These are phyloP conservation scores for Rhyacophila evoluta DNA, from an alignment of 2,888 invertebrate genomes.

Conservation along the genomic window DNA sequence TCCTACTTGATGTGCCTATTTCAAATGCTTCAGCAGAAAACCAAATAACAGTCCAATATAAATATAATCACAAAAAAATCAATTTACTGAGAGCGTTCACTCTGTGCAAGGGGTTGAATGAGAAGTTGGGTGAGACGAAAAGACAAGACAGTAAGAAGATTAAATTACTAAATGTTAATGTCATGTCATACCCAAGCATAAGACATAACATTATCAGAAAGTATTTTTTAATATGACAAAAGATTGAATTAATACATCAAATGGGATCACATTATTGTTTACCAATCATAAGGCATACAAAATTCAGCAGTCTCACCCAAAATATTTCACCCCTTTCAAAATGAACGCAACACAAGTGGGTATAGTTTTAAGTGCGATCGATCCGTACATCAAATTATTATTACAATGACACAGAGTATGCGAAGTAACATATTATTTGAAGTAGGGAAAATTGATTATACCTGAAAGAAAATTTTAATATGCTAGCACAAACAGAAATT, in stretches of 20 bases:
- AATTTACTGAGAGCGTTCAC: slow-evolving; percentile 53
- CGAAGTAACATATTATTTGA: too few species aligned
- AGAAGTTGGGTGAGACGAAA: slow-evolving; percentile 28
- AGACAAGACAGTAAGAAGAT: too few species aligned
- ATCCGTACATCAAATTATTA: not conserved
- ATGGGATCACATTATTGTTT: too few species aligned
- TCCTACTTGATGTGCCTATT: not conserved
- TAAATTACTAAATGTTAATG: too few species aligned
- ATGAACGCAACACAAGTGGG: not conserved
- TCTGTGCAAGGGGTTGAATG: slow-evolving; percentile 45
- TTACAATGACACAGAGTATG: too few species aligned
- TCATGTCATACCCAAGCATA: not conserved
- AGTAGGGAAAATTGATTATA: too few species aligned
- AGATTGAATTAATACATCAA: not conserved
- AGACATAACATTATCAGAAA: not conserved
- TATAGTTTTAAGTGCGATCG: not conserved
- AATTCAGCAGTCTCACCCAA: not conserved
- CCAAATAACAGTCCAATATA: not conserved
- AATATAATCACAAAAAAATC: slow-evolving; percentile 50
- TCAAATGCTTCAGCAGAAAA: not conserved
- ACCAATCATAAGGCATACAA: not conserved
- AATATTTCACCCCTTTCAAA: not conserved
- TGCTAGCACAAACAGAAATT: too few species aligned
- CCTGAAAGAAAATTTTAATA: too few species aligned
- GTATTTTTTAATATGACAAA: too few species aligned